Evolutionary conservation across 2,888 invertebrate species (phyloP), one percentile per base, ranked within the genome.

Genomic region (Boloria selene): DNA sequence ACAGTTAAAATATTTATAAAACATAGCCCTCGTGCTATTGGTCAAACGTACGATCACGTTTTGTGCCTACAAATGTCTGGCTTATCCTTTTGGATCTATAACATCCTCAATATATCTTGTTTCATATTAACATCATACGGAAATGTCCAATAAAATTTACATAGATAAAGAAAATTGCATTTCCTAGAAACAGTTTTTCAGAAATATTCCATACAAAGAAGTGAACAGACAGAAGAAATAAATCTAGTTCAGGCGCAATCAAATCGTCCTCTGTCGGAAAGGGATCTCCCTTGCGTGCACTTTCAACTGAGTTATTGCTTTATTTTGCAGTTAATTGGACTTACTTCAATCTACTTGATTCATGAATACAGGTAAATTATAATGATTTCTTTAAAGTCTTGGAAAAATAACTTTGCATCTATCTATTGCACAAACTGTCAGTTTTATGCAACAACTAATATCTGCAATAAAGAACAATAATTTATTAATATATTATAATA

Each of bases 171-270:
- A 7, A 58, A 61, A 45, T 53, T 61, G 38, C 45, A 58, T 64
- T 26, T 13, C 3, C 26, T 7, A 4, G 13, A 49, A 59, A 49
- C 17, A 26, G 26, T 14, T 52, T 58, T 60, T n/a, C 38, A 50
- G 31, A 64, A 58, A 52, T 58, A 52, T n/a, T 22, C 16, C 10
- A 31, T 47, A 22, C 51, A 59, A 64, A 51, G 45, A 52, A 64
- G 18, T 52, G n/a, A 31, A 52, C 52, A 16, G 51, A 16, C 31
- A 45, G 4, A 31, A 49, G 74, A 74, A 76, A 82, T 85, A 83
- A 83, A 84, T 85, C 83, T 78, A 72, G 73, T 68, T 77, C 76
- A 76, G 79, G 79, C 77, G 81, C 79, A 85, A 85, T 84, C 81
- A 83, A 81, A 77, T 77, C 74, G 74, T 72, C 75, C 75, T 78